Conservation (phyloP, 2,888 invertebrate species). For the Dicyrtomina minuta region DNA sequence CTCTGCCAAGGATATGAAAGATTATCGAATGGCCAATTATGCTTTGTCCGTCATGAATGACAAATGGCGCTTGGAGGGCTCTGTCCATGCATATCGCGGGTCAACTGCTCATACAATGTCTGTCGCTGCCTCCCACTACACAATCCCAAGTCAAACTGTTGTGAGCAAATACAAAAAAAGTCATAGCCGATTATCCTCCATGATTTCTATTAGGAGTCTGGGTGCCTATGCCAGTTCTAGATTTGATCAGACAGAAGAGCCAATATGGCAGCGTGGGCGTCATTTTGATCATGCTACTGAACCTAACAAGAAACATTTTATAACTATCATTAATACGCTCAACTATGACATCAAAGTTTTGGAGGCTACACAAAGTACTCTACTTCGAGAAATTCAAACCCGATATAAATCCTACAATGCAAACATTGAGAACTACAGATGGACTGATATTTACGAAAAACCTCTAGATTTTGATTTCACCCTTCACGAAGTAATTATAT, state of each 20-base stretch:
- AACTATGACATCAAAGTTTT: constrained; percentile 34
- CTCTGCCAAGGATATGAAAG: neutral
- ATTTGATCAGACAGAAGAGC: neutral
- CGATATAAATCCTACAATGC: constrained; percentile 21
- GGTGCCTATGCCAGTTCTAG: no score
- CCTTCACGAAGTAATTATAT: constrained; percentile 19
- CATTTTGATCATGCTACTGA: constrained; percentile 17
- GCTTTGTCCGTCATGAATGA: neutral
- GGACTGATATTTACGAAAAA: constrained; percentile 34
- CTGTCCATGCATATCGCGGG: constrained; percentile 1
- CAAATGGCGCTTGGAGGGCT: no score
- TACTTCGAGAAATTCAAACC: neutral
- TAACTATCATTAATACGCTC: constrained; percentile 30
- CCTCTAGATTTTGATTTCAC: constrained; percentile 15
- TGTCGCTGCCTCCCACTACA: neutral
- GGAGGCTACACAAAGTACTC: constrained; percentile 21
- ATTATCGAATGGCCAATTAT: no score
- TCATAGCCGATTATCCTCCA: neutral
- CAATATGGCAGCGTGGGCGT: constrained; percentile 10
- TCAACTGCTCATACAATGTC: neutral
- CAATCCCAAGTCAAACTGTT: neutral
- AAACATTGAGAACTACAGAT: constrained; percentile 32
- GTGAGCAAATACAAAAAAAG: neutral
- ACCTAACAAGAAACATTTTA: constrained; percentile 22
- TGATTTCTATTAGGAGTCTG: neutral